phyloP scores from a whole-genome alignment of 2,113 vertebrate species.

The Petromus typicus region DNA sequence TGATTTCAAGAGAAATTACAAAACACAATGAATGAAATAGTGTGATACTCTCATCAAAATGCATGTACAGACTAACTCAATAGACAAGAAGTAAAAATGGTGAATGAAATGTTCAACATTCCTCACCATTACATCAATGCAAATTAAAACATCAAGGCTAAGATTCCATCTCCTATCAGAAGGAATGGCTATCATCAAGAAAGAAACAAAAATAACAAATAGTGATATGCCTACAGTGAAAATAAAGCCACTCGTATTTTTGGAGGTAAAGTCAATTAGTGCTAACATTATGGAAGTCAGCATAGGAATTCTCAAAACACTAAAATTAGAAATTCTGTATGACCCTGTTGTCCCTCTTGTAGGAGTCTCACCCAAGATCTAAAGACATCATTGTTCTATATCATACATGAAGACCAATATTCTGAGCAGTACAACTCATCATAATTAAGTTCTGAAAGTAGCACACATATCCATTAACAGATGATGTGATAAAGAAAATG shows the following conservation, averaged over 20 bases:
- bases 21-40: too few species aligned
- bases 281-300: neutral
- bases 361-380: neutral
- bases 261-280: neutral
- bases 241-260: neutral
- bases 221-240: neutral
- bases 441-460: neutral
- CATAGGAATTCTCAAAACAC: neutral
- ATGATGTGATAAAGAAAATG: neutral
- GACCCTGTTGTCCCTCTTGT: neutral
- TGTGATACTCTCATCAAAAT: too few species aligned
- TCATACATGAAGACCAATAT: neutral
- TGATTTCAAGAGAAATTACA: too few species aligned
- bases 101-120: neutral
- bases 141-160: neutral
- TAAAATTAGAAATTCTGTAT: neutral
- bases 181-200: neutral
- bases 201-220: neutral
- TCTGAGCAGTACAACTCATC: neutral
- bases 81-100: neutral
- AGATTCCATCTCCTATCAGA: neutral
- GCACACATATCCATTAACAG: neutral
- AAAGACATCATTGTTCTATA: neutral
- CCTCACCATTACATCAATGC: neutral
- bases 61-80: too few species aligned